Evolutionary conservation across 2,113 vertebrate genomes (phyloP).

Genomic region (Lasiurus borealis): DNA sequence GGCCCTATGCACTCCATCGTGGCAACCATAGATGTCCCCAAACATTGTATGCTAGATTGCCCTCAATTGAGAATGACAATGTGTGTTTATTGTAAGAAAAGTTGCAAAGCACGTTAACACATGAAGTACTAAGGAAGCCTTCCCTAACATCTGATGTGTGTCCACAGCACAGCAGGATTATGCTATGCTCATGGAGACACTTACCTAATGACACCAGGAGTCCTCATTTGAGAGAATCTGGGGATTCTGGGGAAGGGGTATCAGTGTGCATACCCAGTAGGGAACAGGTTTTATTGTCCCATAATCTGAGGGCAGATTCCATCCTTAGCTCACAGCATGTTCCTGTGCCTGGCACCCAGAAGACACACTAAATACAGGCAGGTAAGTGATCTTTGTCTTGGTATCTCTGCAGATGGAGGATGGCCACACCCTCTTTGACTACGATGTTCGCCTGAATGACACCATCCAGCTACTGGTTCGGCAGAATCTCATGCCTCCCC

Average conservation of each 20-base stretch:
- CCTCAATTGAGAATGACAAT: background rate
- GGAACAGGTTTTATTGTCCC: no score
- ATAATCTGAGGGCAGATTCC: background rate
- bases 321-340: accelerated
- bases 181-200: background rate
- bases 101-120: no score
- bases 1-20: background rate
- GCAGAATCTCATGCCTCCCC: constrained; percentile 84
- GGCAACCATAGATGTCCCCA: background rate
- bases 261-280: background rate
- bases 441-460: constrained; percentile 95
- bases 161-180: accelerated
- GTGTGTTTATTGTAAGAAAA: background rate
- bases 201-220: accelerated
- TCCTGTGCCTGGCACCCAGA: background rate
- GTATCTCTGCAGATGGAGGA: constrained; percentile 93
- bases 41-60: background rate
- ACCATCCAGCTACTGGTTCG: constrained; percentile 96
- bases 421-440: constrained; percentile 97
- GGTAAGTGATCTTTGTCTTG: background rate
- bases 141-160: no score
- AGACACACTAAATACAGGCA: background rate
- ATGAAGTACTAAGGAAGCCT: background rate
- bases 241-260: background rate
- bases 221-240: background rate